These are phyloP conservation scores for Mesocentrotus franciscanus DNA, from an alignment of 53 echinoderm and acorn worm genomes.

Conservation along the genomic window DNA sequence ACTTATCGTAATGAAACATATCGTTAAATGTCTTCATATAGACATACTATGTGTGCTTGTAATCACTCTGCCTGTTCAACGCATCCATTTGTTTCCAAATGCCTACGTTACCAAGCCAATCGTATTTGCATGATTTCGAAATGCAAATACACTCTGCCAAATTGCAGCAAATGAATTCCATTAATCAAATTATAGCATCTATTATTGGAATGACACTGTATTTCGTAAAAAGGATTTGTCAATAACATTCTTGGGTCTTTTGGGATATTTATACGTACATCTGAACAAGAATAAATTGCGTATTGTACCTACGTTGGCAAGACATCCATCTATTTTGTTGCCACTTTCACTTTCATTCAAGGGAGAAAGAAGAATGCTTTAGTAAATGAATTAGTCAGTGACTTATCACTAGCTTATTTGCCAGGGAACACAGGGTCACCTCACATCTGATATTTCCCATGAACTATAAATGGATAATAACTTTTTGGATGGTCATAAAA, in stretches of 20 bases:
- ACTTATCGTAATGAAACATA: constrained; percentile 35
- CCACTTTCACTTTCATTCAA: background rate
- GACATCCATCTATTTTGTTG: background rate
- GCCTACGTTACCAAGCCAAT: background rate
- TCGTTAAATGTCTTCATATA: background rate
- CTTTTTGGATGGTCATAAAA: background rate
- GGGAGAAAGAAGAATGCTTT: background rate
- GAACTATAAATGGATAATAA: background rate
- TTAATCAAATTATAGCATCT: background rate
- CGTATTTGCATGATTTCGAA: constrained; percentile 3
- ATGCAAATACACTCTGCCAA: constrained; percentile 13
- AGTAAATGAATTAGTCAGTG: background rate
- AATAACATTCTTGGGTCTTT: background rate
- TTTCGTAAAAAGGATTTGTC: background rate
- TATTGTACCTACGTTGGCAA: background rate
- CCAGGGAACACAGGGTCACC: background rate
- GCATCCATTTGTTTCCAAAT: constrained; percentile 5
- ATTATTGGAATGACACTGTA: constrained; percentile 16
- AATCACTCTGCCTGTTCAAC: background rate
- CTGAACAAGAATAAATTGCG: background rate
- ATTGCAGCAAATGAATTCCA: background rate
- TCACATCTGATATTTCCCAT: background rate
- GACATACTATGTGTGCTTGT: background rate
- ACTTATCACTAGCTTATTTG: background rate
- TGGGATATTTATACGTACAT: background rate